Conservation (phyloP, 30 jellyfish, hydroid and myxozoan species). For the Aurelia aurita complex sp. Pacific region DNA sequence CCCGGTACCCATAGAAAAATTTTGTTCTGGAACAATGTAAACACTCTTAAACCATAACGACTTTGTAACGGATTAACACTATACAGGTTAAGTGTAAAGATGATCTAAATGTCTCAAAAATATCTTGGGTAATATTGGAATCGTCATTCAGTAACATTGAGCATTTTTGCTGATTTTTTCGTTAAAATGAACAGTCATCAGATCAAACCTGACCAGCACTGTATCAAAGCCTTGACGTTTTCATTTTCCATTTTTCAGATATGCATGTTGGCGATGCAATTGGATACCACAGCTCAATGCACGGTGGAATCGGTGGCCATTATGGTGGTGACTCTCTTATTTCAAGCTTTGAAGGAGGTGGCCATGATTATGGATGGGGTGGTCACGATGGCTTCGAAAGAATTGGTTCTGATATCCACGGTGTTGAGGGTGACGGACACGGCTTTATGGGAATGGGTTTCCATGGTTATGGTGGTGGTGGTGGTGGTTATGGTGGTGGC, state of each 20-base stretch:
- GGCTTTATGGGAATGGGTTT: constrained; percentile 33
- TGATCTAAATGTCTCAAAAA: too few species aligned
- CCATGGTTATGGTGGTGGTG: constrained; percentile 49
- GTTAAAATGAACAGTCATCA: too few species aligned
- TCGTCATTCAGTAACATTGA: too few species aligned
- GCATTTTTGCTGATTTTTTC: too few species aligned
- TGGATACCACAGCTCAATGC: constrained; percentile 35
- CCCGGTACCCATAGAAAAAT: too few species aligned
- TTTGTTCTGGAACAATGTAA: too few species aligned
- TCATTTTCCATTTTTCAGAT: not conserved
- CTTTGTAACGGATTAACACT: too few species aligned
- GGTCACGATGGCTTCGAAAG: constrained; percentile 26
- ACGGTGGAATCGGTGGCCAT: constrained; percentile 56
- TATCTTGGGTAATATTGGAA: too few species aligned
- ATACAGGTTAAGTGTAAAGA: too few species aligned
- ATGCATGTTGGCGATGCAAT: constrained; percentile 42
- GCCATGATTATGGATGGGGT: constrained; percentile 44
- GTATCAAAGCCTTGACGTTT: not conserved
- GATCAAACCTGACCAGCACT: too few species aligned
- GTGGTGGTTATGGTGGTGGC: constrained; percentile 39
- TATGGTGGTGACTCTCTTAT: constrained; percentile 18
- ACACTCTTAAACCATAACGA: too few species aligned
- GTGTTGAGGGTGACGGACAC: constrained; percentile 7
- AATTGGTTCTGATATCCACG: constrained; percentile 33
- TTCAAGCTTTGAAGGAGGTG: constrained; percentile 53